Percentiles rank a stretch among this genome's conserved stretches.
phyloP scores from a whole-genome alignment of 2,113 vertebrate genomes.

The Daboia siamensis region DNA sequence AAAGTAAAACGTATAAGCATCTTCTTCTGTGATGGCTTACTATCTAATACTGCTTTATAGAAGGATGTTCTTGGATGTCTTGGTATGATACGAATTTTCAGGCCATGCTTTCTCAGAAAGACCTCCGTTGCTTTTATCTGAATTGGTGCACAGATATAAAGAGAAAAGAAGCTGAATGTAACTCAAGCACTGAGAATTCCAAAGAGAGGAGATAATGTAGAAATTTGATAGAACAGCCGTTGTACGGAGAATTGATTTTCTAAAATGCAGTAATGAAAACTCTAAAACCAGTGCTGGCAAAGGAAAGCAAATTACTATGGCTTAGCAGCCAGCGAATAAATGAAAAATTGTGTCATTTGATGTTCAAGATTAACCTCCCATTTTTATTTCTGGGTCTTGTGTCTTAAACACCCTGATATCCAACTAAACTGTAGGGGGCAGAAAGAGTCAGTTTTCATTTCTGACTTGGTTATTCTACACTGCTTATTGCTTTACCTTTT shows the following conservation, averaged over 20 bases:
- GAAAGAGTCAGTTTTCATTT: constrained; percentile 50
- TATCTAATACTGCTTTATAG: neutral
- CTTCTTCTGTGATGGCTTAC: constrained; percentile 18
- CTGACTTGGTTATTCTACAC: constrained; percentile 5
- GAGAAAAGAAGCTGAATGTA: constrained; percentile 5
- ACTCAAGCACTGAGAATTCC: neutral
- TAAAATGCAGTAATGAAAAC: neutral
- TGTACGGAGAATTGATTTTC: neutral
- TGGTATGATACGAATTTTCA: neutral
- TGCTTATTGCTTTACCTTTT: constrained; percentile 45
- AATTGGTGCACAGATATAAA: neutral
- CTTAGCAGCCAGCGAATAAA: constrained; percentile 5
- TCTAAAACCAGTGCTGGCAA: neutral
- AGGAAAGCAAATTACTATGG: neutral
- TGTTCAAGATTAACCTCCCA: constrained; percentile 15
- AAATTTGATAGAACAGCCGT: neutral
- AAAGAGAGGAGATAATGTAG: neutral
- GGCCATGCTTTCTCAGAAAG: neutral
- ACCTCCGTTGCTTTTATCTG: neutral
- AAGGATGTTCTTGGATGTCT: neutral
- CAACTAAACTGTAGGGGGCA: constrained; percentile 60
- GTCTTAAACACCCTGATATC: constrained; percentile 44
- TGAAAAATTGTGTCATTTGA: constrained; percentile 21
- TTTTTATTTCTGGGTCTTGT: constrained; percentile 16
- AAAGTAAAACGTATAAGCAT: rapidly evolving